Conservation (phyloP, 1,140 invertebrate genomes). For the Phymorhynchus buccinoides region DNA sequence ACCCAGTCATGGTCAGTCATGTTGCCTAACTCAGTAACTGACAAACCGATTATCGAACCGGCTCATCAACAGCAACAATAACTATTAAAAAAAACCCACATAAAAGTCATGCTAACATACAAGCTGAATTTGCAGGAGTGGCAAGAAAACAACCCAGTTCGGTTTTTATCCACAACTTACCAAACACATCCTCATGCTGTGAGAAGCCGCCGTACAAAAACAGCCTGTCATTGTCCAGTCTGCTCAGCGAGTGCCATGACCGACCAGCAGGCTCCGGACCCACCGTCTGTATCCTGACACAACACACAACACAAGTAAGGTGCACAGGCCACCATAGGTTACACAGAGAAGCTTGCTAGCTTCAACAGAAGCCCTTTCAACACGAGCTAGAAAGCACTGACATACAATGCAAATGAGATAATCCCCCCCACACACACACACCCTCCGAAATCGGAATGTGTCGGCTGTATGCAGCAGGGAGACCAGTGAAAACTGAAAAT, state of each 20-base stretch:
- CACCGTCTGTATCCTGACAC: slow-evolving; percentile 40
- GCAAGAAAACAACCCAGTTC: background rate
- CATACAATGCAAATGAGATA: no score
- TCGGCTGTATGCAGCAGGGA: no score
- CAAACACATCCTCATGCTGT: slow-evolving; percentile 51
- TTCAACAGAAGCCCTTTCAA: background rate
- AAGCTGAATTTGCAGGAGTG: background rate
- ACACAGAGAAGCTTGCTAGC: no score
- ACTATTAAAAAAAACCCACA: no score
- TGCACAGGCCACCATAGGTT: no score
- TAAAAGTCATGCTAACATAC: background rate
- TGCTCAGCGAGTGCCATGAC: slow-evolving; percentile 74
- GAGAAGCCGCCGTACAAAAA: slow-evolving; percentile 75
- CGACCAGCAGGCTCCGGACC: slow-evolving; percentile 66
- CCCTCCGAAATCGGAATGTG: no score
- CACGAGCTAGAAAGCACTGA: background rate
- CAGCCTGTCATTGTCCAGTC: slow-evolving; percentile 59
- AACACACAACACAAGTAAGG: background rate
- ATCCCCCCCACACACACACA: no score
- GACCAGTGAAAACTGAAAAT: no score
- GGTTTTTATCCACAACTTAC: slow-evolving; percentile 38
- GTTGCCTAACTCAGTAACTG: no score
- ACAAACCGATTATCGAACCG: no score
- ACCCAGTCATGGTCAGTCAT: no score
- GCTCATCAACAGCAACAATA: no score